Evolutionary conservation across 2,797 vertebrate genomes (phyloP).

Genomic region (Sciaenops ocellatus): DNA sequence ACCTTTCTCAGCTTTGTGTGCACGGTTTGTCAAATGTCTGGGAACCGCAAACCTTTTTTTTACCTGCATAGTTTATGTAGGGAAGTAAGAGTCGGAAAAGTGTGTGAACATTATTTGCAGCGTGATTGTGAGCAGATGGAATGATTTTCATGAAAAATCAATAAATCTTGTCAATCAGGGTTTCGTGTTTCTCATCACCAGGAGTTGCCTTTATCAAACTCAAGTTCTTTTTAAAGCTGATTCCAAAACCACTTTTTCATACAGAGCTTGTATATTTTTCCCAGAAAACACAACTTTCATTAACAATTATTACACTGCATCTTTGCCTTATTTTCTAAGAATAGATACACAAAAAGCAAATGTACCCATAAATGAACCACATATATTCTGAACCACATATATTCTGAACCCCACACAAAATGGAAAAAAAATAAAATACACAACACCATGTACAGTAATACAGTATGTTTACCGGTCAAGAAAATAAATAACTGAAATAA

Average conservation of each 20-base stretch:
- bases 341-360: constrained; percentile 29
- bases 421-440: constrained; percentile 13
- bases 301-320: constrained; percentile 8
- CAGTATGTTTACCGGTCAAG: constrained; percentile 38
- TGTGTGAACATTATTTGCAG: constrained; percentile 44
- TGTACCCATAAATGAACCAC: constrained; percentile 50
- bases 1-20: constrained; percentile 67
- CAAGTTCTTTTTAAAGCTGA: neutral
- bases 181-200: neutral
- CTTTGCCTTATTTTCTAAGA: constrained; percentile 17
- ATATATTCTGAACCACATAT: constrained; percentile 52
- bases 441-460: constrained; percentile 30
- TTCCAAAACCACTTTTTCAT: constrained; percentile 7
- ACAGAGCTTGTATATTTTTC: constrained; percentile 15
- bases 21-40: constrained; percentile 63
- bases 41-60: constrained; percentile 41
- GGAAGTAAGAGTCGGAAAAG: constrained; percentile 39
- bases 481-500: constrained; percentile 83
- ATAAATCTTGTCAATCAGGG: constrained; percentile 46
- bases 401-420: constrained; percentile 50
- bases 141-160: constrained; percentile 43
- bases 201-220: constrained; percentile 9
- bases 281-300: constrained; percentile 12
- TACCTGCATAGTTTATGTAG: constrained; percentile 23
- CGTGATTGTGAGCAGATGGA: constrained; percentile 42